Conservation (phyloP, 2,888 invertebrate genomes). For the Amblyjoppa fuscipennis region DNA sequence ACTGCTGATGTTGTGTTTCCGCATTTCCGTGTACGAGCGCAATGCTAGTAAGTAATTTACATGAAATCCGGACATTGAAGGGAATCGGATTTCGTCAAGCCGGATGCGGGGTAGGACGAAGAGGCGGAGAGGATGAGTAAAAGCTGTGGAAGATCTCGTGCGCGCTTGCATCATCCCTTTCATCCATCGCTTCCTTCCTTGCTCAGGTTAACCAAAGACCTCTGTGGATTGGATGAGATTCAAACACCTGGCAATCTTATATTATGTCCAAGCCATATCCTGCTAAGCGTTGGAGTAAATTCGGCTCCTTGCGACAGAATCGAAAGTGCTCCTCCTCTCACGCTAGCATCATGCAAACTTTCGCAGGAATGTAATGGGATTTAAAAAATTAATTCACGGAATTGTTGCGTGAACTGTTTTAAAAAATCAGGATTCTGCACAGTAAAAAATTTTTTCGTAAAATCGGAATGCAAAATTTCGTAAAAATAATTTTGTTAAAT, state of each 20-base stretch:
- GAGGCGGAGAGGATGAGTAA: slow-evolving; percentile 24
- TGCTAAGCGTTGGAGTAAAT: slow-evolving; percentile 30
- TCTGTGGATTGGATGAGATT: slow-evolving; percentile 51
- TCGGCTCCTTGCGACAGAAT: slow-evolving; percentile 16
- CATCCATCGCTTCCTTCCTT: slow-evolving; percentile 48
- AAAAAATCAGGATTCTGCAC: neutral
- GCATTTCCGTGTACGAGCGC: neutral
- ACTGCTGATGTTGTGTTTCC: slow-evolving; percentile 1
- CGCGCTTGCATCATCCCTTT: slow-evolving; percentile 32
- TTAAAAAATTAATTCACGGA: slow-evolving; percentile 1
- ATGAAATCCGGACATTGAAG: slow-evolving; percentile 38
- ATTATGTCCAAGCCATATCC: slow-evolving; percentile 45
- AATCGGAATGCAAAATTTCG: too few relatives aligned
- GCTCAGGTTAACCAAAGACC: slow-evolving; percentile 54
- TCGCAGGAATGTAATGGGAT: slow-evolving; percentile 5
- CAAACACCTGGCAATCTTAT: slow-evolving; percentile 62
- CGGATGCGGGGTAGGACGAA: slow-evolving; percentile 42
- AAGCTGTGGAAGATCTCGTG: neutral
- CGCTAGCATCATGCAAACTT: slow-evolving; percentile 16
- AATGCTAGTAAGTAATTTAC: slow-evolving; percentile 48
- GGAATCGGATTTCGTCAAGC: slow-evolving; percentile 50
- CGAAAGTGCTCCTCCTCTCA: slow-evolving; percentile 19
- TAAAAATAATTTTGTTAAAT: too few relatives aligned
- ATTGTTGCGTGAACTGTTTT: slow-evolving; percentile 19
- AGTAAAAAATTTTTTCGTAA: too few relatives aligned